These are phyloP conservation scores for Dendrocincla tyrannina DNA, from an alignment of 2,797 vertebrate genomes.

Conservation along the genomic window DNA sequence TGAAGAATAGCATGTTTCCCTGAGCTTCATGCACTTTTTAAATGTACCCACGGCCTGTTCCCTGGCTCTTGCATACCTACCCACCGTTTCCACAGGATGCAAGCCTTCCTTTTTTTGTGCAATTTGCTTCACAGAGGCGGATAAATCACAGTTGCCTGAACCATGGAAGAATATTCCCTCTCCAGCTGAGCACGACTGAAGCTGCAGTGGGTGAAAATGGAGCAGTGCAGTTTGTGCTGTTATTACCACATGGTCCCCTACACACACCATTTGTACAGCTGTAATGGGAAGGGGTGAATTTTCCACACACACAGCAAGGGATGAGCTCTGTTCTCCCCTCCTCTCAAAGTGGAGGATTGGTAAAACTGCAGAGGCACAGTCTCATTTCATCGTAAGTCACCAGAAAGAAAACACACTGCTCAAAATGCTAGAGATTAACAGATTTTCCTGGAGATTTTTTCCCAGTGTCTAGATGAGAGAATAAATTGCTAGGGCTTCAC, in stretches of 20 bases:
- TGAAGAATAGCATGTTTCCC: neutral
- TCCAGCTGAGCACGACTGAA: neutral
- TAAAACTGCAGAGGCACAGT: neutral
- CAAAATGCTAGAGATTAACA: constrained; percentile 26
- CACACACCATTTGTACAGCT: neutral
- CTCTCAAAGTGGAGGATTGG: neutral
- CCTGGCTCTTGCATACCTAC: neutral
- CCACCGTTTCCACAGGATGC: neutral
- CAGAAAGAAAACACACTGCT: constrained; percentile 32
- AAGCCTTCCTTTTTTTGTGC: neutral
- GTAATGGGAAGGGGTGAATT: neutral
- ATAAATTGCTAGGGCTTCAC: constrained; percentile 10
- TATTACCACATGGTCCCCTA: neutral
- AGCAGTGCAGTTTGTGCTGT: neutral
- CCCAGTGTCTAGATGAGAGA: constrained; percentile 24
- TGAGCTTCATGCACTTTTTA: neutral
- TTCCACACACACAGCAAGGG: neutral
- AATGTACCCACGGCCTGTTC: neutral
- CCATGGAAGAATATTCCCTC: neutral
- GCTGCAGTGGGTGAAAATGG: neutral
- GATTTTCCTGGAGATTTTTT: constrained; percentile 28
- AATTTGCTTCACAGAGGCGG: neutral
- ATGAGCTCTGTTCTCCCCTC: neutral
- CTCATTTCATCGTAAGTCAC: neutral
- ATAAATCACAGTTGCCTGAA: neutral